A percentile compares a stretch with the other conserved stretches of the same genome.
Evolutionary conservation across 23 tunicate species (phyloP).

Genomic region (Styela clava): DNA sequence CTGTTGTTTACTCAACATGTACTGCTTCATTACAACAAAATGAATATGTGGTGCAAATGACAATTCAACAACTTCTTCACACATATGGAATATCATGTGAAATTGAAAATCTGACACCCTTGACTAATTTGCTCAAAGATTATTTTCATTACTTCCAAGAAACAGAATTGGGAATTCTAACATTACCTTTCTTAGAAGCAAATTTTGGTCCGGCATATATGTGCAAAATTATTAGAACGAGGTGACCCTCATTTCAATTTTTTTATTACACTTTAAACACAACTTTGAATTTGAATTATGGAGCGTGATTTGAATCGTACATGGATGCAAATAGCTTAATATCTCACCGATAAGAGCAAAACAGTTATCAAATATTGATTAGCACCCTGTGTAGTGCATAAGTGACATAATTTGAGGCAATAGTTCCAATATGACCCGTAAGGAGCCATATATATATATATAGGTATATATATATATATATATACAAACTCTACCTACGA

Average conservation of each 20-base stretch:
- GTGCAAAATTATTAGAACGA: constrained; percentile 41
- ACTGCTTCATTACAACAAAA: constrained; percentile 70
- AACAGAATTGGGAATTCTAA: constrained; percentile 36
- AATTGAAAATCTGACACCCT: constrained; percentile 39
- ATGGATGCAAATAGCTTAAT: no score
- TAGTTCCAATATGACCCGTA: no score
- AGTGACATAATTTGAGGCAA: no score
- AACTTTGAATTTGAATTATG: no score
- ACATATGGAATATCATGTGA: constrained; percentile 47
- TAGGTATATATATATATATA: no score
- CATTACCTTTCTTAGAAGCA: constrained; percentile 43
- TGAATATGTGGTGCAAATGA: constrained; percentile 67
- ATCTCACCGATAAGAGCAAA: no score
- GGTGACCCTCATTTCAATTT: not conserved
- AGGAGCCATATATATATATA: no score
- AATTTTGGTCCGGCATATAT: constrained; percentile 72
- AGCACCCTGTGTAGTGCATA: no score
- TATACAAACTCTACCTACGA: no score
- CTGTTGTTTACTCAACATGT: constrained; percentile 78
- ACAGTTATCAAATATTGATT: no score
- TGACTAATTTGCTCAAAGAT: constrained; percentile 45
- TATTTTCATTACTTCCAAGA: constrained; percentile 47
- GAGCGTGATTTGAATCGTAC: no score
- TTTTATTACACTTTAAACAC: no score
- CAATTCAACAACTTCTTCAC: constrained; percentile 34